Conservation (phyloP, 2,113 vertebrate species). For the Tricholaema leucomelas region DNA sequence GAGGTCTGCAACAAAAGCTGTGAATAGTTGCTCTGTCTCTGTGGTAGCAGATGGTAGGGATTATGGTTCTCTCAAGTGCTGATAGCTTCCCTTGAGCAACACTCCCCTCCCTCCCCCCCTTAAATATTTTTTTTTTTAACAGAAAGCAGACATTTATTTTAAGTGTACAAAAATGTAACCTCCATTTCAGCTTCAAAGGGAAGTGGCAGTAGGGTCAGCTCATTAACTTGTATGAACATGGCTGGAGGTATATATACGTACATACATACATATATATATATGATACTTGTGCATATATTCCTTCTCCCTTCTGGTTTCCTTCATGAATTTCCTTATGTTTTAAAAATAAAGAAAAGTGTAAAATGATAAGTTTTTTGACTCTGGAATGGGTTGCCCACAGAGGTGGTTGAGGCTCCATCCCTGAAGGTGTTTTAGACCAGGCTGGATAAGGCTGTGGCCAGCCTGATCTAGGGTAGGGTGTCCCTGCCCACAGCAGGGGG, state of each 20-base stretch:
- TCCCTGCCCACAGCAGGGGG: no score
- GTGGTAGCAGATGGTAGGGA: slow-evolving; percentile 59
- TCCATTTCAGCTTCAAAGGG: background rate
- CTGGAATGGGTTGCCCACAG: no score
- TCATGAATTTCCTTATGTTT: background rate
- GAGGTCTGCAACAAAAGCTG: slow-evolving; percentile 63
- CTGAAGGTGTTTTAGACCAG: no score
- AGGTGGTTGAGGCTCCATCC: no score
- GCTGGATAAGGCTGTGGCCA: no score
- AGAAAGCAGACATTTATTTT: slow-evolving; percentile 28
- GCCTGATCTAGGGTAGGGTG: no score
- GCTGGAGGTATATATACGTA: background rate
- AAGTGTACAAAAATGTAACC: slow-evolving; percentile 12
- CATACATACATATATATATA: background rate
- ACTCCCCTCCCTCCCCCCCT: background rate
- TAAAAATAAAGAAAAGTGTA: background rate
- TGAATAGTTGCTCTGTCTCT: slow-evolving; percentile 59
- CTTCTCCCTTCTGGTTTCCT: background rate
- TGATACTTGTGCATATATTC: background rate
- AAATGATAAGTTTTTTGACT: background rate
- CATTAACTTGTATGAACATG: slow-evolving; percentile 3
- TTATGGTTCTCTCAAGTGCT: slow-evolving; percentile 55
- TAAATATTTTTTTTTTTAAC: background rate
- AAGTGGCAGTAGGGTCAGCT: background rate
- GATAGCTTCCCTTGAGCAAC: slow-evolving; percentile 57